Evolutionary conservation across 2,113 vertebrate genomes (phyloP).

Genomic region (Lepus timidus): DNA sequence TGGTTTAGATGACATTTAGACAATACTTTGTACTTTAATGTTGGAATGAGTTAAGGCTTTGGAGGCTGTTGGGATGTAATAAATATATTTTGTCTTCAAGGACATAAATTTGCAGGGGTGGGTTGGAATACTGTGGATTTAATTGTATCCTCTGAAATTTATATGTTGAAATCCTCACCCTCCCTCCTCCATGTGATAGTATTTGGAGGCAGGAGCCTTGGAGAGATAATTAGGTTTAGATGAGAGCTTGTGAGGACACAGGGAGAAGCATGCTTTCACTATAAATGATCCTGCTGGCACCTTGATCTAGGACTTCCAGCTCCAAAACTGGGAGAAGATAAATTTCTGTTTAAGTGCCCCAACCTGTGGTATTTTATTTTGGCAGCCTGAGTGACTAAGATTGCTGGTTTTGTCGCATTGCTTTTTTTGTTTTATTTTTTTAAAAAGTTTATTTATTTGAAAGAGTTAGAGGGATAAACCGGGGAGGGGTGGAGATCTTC

Average conservation of each 20-base stretch:
- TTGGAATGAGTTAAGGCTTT: slow-evolving; percentile 4
- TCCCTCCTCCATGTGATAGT: background rate
- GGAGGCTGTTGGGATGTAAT: background rate
- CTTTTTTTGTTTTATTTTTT: background rate
- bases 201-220: background rate
- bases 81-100: slow-evolving; percentile 2
- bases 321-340: background rate
- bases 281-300: background rate
- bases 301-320: background rate
- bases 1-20: background rate
- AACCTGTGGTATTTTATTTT: background rate
- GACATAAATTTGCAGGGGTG: background rate
- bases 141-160: background rate
- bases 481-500: too few relatives aligned
- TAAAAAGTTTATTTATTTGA: too few relatives aligned
- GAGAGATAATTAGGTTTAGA: background rate
- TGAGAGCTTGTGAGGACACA: background rate
- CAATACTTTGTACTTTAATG: background rate
- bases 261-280: background rate
- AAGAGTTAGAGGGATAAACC: too few relatives aligned
- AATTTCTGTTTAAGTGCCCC: background rate
- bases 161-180: background rate
- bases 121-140: background rate
- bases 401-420: background rate
- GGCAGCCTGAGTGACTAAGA: background rate